Conservation (phyloP, 2,888 invertebrate genomes). For the Proisotoma minuta region DNA sequence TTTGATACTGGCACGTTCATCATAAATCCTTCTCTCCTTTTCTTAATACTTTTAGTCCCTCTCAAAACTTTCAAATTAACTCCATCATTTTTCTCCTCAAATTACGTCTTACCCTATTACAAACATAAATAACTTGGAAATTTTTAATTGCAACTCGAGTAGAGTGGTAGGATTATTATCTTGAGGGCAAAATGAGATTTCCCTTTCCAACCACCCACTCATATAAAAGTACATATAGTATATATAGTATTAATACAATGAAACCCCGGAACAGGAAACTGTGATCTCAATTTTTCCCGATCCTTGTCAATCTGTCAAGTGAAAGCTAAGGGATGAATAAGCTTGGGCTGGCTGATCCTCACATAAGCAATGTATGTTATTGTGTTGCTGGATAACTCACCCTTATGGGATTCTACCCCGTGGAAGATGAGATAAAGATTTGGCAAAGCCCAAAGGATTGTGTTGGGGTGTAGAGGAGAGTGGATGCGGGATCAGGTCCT, state of each 20-base stretch:
- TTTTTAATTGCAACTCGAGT: neutral
- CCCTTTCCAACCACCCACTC: too few species aligned
- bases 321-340: too few species aligned
- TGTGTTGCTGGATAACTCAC: neutral
- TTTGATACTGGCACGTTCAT: constrained; percentile 45
- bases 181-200: too few species aligned
- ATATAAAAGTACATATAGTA: too few species aligned
- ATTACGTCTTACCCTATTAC: too few species aligned
- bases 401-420: neutral
- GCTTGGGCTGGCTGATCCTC: neutral
- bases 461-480: neutral
- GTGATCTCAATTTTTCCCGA: too few species aligned
- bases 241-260: too few species aligned
- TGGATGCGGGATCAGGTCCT: constrained; percentile 7
- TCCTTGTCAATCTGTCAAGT: too few species aligned
- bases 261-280: too few species aligned
- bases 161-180: neutral
- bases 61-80: constrained; percentile 46
- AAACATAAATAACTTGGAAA: too few species aligned
- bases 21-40: constrained; percentile 34
- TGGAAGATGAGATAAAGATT: constrained; percentile 13
- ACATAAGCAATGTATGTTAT: neutral
- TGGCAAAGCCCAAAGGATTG: constrained; percentile 16
- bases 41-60: constrained; percentile 44
- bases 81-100: constrained; percentile 43